These are phyloP conservation scores for Orchestia grillus DNA, from an alignment of 1,140 invertebrate species.

Conservation along the genomic window DNA sequence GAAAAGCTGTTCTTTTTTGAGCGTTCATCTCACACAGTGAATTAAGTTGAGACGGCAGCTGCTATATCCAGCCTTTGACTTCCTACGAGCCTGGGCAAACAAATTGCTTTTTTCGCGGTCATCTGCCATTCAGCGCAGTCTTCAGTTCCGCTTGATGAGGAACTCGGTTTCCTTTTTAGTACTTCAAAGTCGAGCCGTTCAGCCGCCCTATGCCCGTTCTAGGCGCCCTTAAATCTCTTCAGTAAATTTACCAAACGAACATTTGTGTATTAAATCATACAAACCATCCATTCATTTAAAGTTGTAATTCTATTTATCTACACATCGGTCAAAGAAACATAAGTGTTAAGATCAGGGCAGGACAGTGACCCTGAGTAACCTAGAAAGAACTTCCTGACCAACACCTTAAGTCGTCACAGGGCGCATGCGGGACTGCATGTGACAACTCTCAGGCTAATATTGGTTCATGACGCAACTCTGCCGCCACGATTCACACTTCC, in stretches of 20 bases:
- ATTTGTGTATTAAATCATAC: neutral
- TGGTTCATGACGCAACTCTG: neutral
- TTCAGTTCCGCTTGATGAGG: neutral
- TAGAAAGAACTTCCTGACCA: neutral
- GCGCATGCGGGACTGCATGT: neutral
- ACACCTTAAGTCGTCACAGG: neutral
- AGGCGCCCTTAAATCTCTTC: neutral
- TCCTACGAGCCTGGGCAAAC: neutral
- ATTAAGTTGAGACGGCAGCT: no score
- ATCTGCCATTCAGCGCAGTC: neutral
- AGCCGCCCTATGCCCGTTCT: neutral
- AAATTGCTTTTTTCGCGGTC: neutral
- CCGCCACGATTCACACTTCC: neutral
- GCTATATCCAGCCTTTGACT: no score
- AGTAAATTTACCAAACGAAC: neutral
- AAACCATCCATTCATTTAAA: neutral
- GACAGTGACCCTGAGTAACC: neutral
- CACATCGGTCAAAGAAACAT: neutral
- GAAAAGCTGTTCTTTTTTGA: no score
- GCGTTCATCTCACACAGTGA: no score
- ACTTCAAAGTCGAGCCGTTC: neutral
- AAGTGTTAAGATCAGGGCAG: neutral
- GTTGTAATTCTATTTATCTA: neutral
- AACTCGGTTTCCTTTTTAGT: neutral
- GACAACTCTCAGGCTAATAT: neutral